These are phyloP conservation scores for Bucco capensis DNA, from an alignment of 2,113 vertebrate species.

Conservation along the genomic window DNA sequence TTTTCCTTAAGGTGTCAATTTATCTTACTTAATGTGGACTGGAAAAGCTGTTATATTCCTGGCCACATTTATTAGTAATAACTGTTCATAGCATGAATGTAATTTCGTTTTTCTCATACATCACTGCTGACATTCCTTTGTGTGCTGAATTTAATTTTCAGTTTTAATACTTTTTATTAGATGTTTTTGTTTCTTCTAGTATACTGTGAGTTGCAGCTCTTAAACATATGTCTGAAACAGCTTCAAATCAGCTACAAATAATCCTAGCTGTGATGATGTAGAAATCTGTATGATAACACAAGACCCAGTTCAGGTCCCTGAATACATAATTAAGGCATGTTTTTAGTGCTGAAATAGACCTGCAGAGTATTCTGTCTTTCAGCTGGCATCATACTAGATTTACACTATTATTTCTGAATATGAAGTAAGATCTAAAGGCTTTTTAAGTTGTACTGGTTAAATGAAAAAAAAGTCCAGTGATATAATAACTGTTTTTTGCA, in stretches of 20 bases:
- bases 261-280: neutral
- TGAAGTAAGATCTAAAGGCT: neutral
- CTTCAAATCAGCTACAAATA: neutral
- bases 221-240: neutral
- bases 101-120: neutral
- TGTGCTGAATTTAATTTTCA: neutral
- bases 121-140: neutral
- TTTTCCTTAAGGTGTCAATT: neutral
- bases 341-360: neutral
- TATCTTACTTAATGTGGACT: neutral
- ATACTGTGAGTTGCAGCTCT: neutral
- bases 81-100: neutral
- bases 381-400: neutral
- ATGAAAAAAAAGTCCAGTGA: neutral
- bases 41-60: slow-evolving; percentile 21
- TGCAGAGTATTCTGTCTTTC: neutral
- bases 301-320: neutral
- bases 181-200: neutral
- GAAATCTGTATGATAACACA: neutral
- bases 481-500: neutral
- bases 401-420: neutral
- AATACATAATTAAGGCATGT: neutral
- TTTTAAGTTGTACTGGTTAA: neutral
- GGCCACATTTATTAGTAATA: neutral
- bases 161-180: neutral